Evolutionary conservation across 2,888 invertebrate genomes (phyloP).

Genomic region (Amiota minor): DNA sequence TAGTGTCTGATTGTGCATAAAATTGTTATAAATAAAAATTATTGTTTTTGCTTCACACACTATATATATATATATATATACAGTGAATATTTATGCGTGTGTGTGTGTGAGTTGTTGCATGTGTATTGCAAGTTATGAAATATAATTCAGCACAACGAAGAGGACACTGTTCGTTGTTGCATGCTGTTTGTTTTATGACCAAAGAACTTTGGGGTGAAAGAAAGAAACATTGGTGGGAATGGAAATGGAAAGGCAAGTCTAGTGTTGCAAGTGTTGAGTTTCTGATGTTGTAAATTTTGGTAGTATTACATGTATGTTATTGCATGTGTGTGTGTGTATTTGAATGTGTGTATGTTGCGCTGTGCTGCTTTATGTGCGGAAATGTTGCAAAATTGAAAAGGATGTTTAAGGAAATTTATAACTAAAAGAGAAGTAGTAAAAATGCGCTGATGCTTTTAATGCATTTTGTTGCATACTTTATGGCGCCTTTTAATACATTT

Average conservation of each 20-base stretch:
- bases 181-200: conserved; percentile 20
- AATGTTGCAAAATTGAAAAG: conserved; percentile 17
- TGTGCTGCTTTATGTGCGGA: conserved; percentile 1
- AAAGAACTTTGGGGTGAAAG: background rate
- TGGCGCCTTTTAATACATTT: background rate
- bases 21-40: conserved; percentile 27
- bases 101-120: background rate
- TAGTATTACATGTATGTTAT: background rate
- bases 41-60: background rate
- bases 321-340: background rate
- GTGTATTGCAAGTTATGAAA: conserved; percentile 3
- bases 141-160: background rate
- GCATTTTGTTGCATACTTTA: conserved; percentile 11
- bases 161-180: background rate
- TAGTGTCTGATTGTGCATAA: conserved; percentile 23
- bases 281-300: too few species aligned
- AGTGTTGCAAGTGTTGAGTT: too few species aligned
- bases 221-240: too few species aligned
- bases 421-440: background rate
- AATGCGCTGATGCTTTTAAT: background rate
- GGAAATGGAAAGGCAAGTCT: too few species aligned
- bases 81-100: background rate
- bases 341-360: background rate
- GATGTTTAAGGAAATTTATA: background rate
- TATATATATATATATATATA: background rate